phyloP scores from a whole-genome alignment of 2,113 vertebrate species.

The Turnix velox region DNA sequence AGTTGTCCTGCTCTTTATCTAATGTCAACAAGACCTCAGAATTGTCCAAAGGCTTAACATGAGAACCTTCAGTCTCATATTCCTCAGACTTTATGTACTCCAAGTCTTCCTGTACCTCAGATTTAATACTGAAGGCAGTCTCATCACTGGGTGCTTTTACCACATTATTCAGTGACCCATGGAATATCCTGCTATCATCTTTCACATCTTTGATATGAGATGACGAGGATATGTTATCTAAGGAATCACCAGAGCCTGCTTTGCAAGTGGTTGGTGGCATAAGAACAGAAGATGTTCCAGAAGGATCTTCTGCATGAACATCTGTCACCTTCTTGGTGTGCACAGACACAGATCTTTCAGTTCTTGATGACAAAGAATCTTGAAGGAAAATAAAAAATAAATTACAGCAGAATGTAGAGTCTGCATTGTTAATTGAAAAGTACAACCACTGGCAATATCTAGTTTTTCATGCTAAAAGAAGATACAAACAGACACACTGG shows the following conservation, averaged over 20 bases:
- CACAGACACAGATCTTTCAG: constrained; percentile 60
- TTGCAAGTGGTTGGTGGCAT: constrained; percentile 46
- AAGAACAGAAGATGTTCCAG: constrained; percentile 56
- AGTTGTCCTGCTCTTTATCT: constrained; percentile 50
- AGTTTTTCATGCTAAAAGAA: neutral
- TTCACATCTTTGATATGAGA: constrained; percentile 43
- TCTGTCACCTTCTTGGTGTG: constrained; percentile 65
- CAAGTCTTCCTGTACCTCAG: constrained; percentile 77
- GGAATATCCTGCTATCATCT: neutral
- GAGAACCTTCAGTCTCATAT: constrained; percentile 22
- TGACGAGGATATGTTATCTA: constrained; percentile 45
- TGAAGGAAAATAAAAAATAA: constrained; percentile 20
- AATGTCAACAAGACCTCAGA: constrained; percentile 65
- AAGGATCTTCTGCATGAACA: constrained; percentile 45
- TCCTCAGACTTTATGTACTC: constrained; percentile 65
- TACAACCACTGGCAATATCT: neutral
- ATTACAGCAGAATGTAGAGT: neutral
- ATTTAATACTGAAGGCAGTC: constrained; percentile 61
- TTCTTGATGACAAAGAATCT: constrained; percentile 58
- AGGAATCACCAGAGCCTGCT: constrained; percentile 65
- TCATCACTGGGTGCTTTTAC: constrained; percentile 36
- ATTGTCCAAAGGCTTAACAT: constrained; percentile 28
- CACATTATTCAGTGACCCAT: neutral
- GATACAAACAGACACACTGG: neutral
- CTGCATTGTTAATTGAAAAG: neutral